phyloP scores from a whole-genome alignment of 1,140 invertebrate species.

The Hetaerina americana region DNA sequence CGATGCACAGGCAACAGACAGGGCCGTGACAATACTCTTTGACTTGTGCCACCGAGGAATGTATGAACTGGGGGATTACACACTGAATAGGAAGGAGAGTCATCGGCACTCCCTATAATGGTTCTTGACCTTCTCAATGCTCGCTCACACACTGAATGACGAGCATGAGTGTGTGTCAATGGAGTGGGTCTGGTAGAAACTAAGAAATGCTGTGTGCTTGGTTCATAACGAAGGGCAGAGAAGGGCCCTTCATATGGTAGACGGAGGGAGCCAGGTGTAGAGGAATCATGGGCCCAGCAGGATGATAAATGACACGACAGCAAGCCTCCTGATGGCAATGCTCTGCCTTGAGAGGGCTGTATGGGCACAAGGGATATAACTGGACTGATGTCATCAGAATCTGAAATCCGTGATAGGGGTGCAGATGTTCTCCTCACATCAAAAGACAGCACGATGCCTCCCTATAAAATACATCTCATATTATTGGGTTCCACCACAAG shows the following conservation, averaged over 20 bases:
- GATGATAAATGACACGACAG: conserved; percentile 64
- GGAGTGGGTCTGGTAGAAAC: background rate
- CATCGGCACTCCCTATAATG: conserved; percentile 36
- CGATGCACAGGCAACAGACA: conserved; percentile 36
- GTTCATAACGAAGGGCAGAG: conserved; percentile 53
- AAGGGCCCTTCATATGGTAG: conserved; percentile 61
- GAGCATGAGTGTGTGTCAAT: conserved; percentile 29
- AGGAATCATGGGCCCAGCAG: conserved; percentile 42
- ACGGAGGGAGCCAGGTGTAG: conserved; percentile 27
- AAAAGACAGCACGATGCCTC: background rate
- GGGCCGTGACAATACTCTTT: conserved; percentile 46
- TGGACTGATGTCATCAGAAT: conserved; percentile 37
- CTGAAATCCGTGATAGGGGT: background rate
- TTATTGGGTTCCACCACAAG: too few relatives aligned
- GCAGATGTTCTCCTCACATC: background rate
- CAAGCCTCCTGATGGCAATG: conserved; percentile 45
- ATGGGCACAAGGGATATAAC: conserved; percentile 42
- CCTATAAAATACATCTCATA: too few relatives aligned
- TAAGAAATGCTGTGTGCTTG: conserved; percentile 37
- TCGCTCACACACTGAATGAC: conserved; percentile 43
- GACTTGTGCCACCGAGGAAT: conserved; percentile 44
- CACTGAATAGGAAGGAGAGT: too few relatives aligned
- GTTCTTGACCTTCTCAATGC: conserved; percentile 32
- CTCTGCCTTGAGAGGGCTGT: conserved; percentile 24
- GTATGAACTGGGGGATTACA: conserved; percentile 31